A percentile compares a stretch with the other conserved stretches of the same genome.
These are phyloP conservation scores for Cercopithecus diana DNA, from an alignment of 2,797 vertebrate species.

Conservation along the genomic window DNA sequence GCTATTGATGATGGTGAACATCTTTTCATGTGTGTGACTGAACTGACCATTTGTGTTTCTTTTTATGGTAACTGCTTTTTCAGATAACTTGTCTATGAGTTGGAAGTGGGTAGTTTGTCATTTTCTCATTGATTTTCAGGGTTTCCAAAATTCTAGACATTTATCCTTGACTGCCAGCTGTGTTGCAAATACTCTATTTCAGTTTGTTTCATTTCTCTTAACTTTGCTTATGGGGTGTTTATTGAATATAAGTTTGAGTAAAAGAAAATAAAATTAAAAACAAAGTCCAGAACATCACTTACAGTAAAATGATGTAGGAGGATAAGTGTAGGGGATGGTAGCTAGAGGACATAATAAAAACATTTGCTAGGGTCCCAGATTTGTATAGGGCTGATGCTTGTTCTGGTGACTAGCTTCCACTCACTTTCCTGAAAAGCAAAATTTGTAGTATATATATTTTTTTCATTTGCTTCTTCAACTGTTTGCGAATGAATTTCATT, in stretches of 20 bases:
- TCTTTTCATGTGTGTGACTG: background rate
- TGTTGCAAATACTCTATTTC: background rate
- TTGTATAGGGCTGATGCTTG: background rate
- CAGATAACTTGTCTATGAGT: background rate
- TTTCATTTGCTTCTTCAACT: background rate
- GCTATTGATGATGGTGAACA: background rate
- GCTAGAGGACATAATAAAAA: background rate
- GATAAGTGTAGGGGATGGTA: background rate
- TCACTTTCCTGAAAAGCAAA: background rate
- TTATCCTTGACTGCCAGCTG: background rate
- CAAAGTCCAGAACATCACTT: background rate
- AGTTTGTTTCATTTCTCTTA: background rate
- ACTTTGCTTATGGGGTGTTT: background rate
- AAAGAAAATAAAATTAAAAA: background rate
- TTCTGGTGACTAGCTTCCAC: background rate
- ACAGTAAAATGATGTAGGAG: background rate
- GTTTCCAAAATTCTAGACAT: background rate
- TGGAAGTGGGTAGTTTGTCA: background rate
- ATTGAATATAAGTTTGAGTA: background rate
- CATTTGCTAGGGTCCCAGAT: background rate
- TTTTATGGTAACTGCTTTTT: background rate
- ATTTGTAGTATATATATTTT: background rate
- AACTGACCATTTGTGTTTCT: background rate
- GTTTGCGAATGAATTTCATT: slow-evolving; percentile 16
- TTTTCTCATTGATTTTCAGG: slow-evolving; percentile 44